Conservation (phyloP, 1,140 invertebrate species). For the Drosophila murphyi region DNA sequence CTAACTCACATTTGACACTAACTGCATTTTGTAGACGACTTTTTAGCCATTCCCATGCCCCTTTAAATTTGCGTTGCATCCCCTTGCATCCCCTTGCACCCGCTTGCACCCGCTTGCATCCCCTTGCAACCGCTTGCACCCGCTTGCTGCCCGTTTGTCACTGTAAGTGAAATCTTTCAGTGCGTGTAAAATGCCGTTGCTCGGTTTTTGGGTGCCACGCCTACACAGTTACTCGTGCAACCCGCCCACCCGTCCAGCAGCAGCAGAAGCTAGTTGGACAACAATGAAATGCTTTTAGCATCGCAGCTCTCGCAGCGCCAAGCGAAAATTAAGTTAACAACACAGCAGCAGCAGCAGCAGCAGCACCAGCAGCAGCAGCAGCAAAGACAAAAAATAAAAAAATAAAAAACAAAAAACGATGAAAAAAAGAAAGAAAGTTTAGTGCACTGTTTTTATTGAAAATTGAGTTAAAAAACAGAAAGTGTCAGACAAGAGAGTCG, state of each 20-base stretch:
- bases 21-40: slow-evolving; percentile 45
- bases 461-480: slow-evolving; percentile 79
- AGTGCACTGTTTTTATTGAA: slow-evolving; percentile 73
- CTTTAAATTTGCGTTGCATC: slow-evolving; percentile 11
- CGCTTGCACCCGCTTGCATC: neutral
- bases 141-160: slow-evolving; percentile 3
- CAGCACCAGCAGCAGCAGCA: neutral
- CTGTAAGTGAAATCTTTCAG: slow-evolving; percentile 70
- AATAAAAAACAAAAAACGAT: neutral
- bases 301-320: slow-evolving; percentile 49
- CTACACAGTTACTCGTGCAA: slow-evolving; percentile 39
- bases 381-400: neutral
- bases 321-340: slow-evolving; percentile 80
- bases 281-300: slow-evolving; percentile 82
- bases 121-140: neutral
- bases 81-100: neutral
- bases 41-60: slow-evolving; percentile 27
- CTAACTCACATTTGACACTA: slow-evolving; percentile 54
- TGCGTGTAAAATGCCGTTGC: slow-evolving; percentile 73
- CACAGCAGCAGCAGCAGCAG: slow-evolving; percentile 26
- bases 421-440: slow-evolving; percentile 60
- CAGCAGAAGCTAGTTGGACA: slow-evolving; percentile 60
- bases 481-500: slow-evolving; percentile 60
- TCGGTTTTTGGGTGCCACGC: slow-evolving; percentile 47
- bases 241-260: slow-evolving; percentile 8